Conservation (phyloP, 2,888 invertebrate genomes). For the Leucophenga maculata region DNA sequence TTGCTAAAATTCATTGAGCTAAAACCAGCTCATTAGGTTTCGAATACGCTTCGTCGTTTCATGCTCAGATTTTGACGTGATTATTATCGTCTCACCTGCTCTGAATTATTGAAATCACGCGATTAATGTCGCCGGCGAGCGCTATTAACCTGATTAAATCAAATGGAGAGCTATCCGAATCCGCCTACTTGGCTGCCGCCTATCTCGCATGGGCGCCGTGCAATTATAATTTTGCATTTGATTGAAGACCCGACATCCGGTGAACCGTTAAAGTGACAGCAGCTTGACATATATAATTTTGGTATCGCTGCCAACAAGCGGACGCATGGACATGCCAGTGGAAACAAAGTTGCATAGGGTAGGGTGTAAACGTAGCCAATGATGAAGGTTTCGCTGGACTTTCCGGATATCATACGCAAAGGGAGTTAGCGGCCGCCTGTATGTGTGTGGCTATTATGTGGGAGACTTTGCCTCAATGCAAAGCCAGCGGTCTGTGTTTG, state of each 20-base stretch:
- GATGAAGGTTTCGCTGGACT: too few species aligned
- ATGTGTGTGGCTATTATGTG: too few species aligned
- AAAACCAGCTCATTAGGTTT: background rate
- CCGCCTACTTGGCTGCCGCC: background rate
- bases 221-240: conserved; percentile 62
- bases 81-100: conserved; percentile 6
- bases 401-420: too few species aligned
- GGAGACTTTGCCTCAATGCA: too few species aligned
- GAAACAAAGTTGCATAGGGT: background rate
- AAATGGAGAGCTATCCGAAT: conserved; percentile 31
- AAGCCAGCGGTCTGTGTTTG: too few species aligned
- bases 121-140: conserved; percentile 15
- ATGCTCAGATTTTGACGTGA: background rate
- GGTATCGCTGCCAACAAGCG: background rate
- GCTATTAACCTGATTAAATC: conserved; percentile 66
- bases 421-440: too few species aligned
- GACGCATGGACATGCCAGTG: background rate
- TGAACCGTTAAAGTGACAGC: conserved; percentile 18
- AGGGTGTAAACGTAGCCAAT: too few species aligned
- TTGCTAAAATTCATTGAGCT: background rate
- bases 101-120: conserved; percentile 4
- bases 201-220: background rate
- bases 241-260: conserved; percentile 54
- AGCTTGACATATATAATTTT: conserved; percentile 19
- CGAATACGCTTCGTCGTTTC: too few species aligned